Evolutionary conservation across 2,797 vertebrate species (phyloP).

Genomic region (Pempheris klunzingeri): DNA sequence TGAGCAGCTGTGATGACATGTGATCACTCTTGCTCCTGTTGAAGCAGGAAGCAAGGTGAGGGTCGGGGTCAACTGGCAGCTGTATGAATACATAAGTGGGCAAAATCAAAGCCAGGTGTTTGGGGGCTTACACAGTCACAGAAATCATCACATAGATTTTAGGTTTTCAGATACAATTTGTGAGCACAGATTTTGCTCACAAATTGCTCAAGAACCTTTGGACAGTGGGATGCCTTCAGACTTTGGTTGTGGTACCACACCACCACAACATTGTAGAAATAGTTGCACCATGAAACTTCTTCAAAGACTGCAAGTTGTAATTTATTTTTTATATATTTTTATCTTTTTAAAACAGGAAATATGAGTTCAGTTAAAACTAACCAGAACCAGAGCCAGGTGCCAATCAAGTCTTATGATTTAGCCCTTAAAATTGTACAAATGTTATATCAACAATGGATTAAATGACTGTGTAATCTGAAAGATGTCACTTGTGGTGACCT

Average conservation of each 20-base stretch:
- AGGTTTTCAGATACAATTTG: not conserved
- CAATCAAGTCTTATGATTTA: not conserved
- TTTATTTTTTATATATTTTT: too few relatives aligned
- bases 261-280: too few relatives aligned
- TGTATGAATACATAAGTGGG: not conserved
- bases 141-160: not conserved
- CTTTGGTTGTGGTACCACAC: not conserved
- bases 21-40: not conserved
- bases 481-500: not conserved
- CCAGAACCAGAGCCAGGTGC: not conserved
- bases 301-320: not conserved
- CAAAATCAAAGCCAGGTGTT: not conserved
- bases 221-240: too few relatives aligned
- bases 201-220: too few relatives aligned
- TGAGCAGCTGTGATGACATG: not conserved
- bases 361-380: not conserved
- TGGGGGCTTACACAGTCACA: not conserved
- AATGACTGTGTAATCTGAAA: not conserved
- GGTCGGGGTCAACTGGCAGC: constrained; percentile 1
- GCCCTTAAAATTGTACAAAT: not conserved
- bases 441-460: not conserved
- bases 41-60: too few relatives aligned
- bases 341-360: not conserved
- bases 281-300: not conserved
- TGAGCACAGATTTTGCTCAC: not conserved